Evolutionary conservation across 2,797 vertebrate genomes (phyloP).

Genomic region (Varecia variegata): DNA sequence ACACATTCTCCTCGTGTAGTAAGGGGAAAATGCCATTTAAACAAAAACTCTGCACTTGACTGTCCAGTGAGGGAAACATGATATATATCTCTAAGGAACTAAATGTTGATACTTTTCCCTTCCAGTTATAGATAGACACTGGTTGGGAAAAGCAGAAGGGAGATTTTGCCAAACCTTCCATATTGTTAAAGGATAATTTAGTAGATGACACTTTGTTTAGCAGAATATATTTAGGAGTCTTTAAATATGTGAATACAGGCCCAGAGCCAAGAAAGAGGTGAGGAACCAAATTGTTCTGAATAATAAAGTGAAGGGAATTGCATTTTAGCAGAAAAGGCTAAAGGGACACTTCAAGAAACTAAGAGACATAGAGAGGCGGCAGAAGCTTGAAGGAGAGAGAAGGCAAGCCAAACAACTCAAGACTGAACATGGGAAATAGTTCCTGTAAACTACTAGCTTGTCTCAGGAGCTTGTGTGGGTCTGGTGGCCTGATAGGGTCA

Average conservation of each 20-base stretch:
- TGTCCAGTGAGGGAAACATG: not conserved
- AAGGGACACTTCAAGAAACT: not conserved
- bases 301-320: not conserved
- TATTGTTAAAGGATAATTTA: not conserved
- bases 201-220: constrained; percentile 21
- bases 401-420: not conserved
- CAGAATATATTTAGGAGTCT: constrained; percentile 3
- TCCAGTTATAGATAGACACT: not conserved
- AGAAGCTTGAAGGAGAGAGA: not conserved
- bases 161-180: not conserved
- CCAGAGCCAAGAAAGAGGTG: not conserved
- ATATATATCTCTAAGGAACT: not conserved
- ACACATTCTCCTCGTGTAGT: not conserved
- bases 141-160: not conserved
- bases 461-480: not conserved
- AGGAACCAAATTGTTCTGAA: not conserved
- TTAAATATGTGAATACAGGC: not conserved
- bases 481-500: not conserved
- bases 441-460: not conserved
- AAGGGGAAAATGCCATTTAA: not conserved
- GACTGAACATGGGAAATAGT: not conserved
- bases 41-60: not conserved
- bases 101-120: not conserved
- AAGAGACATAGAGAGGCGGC: not conserved
- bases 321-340: not conserved